Conservation (phyloP, 2,113 vertebrate genomes). For the Dolichotis patagonum region DNA sequence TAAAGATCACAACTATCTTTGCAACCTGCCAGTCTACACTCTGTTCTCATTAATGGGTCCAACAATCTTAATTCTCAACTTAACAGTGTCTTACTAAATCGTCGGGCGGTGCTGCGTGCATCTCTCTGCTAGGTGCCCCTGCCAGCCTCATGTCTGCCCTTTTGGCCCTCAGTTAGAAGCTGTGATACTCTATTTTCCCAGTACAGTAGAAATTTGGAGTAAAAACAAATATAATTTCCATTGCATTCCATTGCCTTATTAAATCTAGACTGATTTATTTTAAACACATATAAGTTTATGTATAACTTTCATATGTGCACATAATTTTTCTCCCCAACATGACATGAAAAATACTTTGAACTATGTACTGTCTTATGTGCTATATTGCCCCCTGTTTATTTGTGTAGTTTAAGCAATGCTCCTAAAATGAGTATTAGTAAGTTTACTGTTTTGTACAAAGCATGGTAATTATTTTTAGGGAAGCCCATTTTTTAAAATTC, state of each 20-base stretch:
- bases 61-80: background rate
- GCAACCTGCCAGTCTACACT: slow-evolving; percentile 4
- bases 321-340: slow-evolving; percentile 34
- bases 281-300: background rate
- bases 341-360: slow-evolving; percentile 45
- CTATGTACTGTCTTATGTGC: background rate
- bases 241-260: background rate
- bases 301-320: background rate
- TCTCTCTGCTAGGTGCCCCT: background rate
- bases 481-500: slow-evolving; percentile 21
- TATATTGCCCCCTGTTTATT: background rate
- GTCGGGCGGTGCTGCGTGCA: background rate
- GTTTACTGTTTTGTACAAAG: slow-evolving; percentile 41
- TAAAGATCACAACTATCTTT: background rate
- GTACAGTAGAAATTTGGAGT: slow-evolving; percentile 44
- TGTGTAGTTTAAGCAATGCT: slow-evolving; percentile 39
- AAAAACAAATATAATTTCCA: slow-evolving; percentile 7
- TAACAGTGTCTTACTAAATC: background rate
- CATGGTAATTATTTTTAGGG: slow-evolving; percentile 55
- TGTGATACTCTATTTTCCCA: background rate
- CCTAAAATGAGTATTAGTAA: slow-evolving; percentile 46
- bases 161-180: background rate
- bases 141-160: background rate
- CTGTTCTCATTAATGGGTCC: background rate
- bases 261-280: slow-evolving; percentile 18